Base-by-base conservation (phyloP, 2,113 vertebrate genomes). In the Trochalopteron elliotii region DNA sequence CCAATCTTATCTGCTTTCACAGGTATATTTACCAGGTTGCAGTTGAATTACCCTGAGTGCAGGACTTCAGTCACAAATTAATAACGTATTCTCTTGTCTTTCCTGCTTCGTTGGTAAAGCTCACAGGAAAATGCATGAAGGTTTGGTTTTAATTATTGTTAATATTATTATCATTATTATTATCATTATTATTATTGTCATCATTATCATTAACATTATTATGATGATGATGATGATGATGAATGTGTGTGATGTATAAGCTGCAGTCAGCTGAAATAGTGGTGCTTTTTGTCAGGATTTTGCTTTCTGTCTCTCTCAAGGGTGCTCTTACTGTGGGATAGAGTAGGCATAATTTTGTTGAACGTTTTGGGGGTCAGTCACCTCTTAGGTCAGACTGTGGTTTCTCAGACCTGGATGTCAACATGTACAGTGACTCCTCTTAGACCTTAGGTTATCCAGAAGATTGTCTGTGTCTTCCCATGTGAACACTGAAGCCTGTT, bases 1-100 rank as follows among this genome's bases (percentile, higher is more conserved):
- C 88, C 88, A 93, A 52, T 89, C 92, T 95, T 95, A 96, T 94
- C 94, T 94, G 47, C 83, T 92, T 90, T 89, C 64, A 53, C 44
- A 56, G 45, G 72, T 78, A 64, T 83, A 53, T 75, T 92, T 95
- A 75, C 52, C 76, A 71, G 79, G 45, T 89, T 1, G 11, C 44
- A 86, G n/a, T 31, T 57, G 68, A 75, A 64, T 89, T 80, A 74
- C 60, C 18, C 37, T 61, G 64, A 93, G 33, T 56, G 39, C 56
- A 68, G 47, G 47, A 63, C 53, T 90, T 82, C 68, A 77, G 77
- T 71, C 64, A 75, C 72, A 88, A 74, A 77, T 90, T 70, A 63
- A 31, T 67, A 67, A 30, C 2, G 2, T 65, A 50, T 84, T 45
- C 47, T 77, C 56, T 69, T 83, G 63, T 88, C 82, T 93, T 95